A percentile compares a stretch with the other conserved stretches of the same genome.
Evolutionary conservation across 53 echinoderm and acorn worm species (phyloP).

Genomic region (Zoroaster sp.): DNA sequence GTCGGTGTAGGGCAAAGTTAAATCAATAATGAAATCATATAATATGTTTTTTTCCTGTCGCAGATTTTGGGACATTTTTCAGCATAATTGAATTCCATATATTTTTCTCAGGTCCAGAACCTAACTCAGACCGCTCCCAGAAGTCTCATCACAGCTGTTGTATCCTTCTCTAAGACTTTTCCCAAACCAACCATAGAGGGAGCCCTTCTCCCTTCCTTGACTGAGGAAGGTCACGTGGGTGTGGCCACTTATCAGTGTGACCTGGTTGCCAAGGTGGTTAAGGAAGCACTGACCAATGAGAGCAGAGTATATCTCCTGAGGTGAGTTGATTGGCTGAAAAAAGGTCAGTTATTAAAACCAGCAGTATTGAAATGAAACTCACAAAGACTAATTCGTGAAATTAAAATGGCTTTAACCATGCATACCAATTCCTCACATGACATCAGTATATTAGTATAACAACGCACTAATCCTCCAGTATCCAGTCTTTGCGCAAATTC

Average conservation of each 20-base stretch:
- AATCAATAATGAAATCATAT: too few species aligned
- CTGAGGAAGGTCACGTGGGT: not conserved
- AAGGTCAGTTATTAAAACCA: too few species aligned
- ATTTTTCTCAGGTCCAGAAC: not conserved
- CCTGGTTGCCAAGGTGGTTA: conserved; percentile 64
- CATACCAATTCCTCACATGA: too few species aligned
- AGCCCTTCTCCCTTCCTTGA: conserved; percentile 35
- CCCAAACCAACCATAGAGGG: conserved; percentile 78
- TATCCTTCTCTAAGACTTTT: conserved; percentile 38
- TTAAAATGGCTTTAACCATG: too few species aligned
- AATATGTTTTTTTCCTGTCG: not conserved
- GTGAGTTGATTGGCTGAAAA: conserved; percentile 46
- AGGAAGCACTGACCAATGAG: conserved; percentile 70
- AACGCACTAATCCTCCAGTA: too few species aligned
- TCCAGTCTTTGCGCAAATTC: too few species aligned
- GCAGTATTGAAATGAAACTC: too few species aligned
- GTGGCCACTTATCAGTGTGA: conserved; percentile 34
- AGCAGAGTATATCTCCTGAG: conserved; percentile 37
- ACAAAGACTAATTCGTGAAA: too few species aligned
- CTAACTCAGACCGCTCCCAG: conserved; percentile 47
- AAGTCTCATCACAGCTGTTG: conserved; percentile 17
- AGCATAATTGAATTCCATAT: not conserved
- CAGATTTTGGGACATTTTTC: too few species aligned
- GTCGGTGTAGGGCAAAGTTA: too few species aligned
- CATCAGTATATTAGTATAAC: too few species aligned